Evolutionary conservation across 2,113 vertebrate species (phyloP), one percentile per base, ranked within the genome.

Genomic region (Lamprotornis superbus): DNA sequence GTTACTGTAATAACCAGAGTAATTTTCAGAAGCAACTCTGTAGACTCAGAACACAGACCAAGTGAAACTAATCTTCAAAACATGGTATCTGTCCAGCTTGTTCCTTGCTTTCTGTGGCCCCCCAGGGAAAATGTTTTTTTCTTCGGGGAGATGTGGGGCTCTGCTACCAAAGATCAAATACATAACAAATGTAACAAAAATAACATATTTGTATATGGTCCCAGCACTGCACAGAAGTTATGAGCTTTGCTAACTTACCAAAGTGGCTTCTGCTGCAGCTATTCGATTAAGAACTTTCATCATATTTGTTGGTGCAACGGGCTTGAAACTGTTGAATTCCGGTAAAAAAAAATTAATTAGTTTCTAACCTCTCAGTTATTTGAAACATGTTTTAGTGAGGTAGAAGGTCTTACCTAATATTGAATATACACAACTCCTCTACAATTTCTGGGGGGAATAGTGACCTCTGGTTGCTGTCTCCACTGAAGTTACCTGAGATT

Each of bases 271-370:
- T 82, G 94, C 40, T 44, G 98, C 80, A 81, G 98, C 97, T 92
- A 99, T 99, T 83, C 98, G 97, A 86, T 83, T 98, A 71, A 99
- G 98, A 91, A 99, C 98, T 95, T 99, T 99, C 98, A 99, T 98
- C 98, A 99, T 98, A 60, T 98, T 98, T 77, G 99, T 99, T 49
- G 98, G 99, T 93, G 99, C 98, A 92, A 99, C 96, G 19, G 99
- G 99, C 93, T 99, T 99, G 97, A 99, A 99, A 98, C 99, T 99
- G 96, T 92, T 83, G 73, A 95, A 96, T 76, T 93, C 50, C 53
- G 80, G 95, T 15, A 1, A 25, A 77, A 39, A 47, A 37, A 73
- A 70, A 88, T 9, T 15, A 89, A 30, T 86, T 82, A 33, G 69
- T 96, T 96, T 37, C 75, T 59, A 88, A 80, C 40, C 67, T 92